Percentiles rank a stretch among this genome's conserved stretches.
Conservation (phyloP, 1,140 invertebrate species). For the Mactra quadrangularis region DNA sequence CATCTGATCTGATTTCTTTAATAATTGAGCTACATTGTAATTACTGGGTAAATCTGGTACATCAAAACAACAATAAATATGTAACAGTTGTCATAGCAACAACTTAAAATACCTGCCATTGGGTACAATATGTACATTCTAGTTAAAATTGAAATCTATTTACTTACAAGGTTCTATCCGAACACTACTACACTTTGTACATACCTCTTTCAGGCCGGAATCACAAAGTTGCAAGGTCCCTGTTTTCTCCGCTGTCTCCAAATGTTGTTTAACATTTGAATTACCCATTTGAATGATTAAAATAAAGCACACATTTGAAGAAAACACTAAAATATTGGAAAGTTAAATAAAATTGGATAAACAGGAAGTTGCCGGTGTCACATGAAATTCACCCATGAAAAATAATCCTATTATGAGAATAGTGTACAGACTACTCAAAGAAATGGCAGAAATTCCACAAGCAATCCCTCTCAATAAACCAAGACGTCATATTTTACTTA, state of each 20-base stretch:
- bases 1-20: too few species aligned
- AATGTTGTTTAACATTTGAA: constrained; percentile 92
- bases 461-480: constrained; percentile 48
- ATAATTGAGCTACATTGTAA: too few species aligned
- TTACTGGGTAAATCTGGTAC: too few species aligned
- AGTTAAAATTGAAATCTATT: too few species aligned
- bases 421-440: not conserved
- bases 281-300: constrained; percentile 90
- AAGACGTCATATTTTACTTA: constrained; percentile 44
- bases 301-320: too few species aligned
- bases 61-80: too few species aligned
- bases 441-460: constrained; percentile 26
- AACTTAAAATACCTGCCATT: too few species aligned
- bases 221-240: constrained; percentile 94
- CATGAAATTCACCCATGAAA: not conserved
- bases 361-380: constrained; percentile 43
- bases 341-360: constrained; percentile 13
- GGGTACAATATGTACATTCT: too few species aligned
- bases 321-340: not conserved
- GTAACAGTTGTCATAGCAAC: too few species aligned
- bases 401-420: constrained; percentile 17
- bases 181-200: not conserved
- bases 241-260: constrained; percentile 96
- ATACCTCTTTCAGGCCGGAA: constrained; percentile 89
- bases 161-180: too few species aligned